Evolutionary conservation across 2,797 vertebrate species (phyloP).

Genomic region (Ciconia nigra): DNA sequence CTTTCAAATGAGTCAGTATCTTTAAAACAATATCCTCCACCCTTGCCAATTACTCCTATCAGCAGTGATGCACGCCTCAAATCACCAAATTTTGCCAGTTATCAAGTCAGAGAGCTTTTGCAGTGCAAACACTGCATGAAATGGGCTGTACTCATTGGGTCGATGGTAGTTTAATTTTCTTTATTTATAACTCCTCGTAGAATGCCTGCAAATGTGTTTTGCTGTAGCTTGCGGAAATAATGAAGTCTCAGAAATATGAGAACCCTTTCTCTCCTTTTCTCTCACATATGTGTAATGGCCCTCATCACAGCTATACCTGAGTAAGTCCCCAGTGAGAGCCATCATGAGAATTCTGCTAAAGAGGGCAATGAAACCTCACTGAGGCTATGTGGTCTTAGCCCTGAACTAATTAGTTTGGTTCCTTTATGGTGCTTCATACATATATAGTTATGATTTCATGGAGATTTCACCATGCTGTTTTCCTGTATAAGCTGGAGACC

Average conservation of each 20-base stretch:
- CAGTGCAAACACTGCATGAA: neutral
- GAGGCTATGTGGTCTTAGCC: neutral
- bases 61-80: constrained; percentile 13
- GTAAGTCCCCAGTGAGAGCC: neutral
- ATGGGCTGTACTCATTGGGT: neutral
- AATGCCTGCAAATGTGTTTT: neutral
- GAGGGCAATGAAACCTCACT: neutral
- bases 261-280: neutral
- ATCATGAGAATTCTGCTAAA: neutral
- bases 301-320: neutral
- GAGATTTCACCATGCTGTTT: neutral
- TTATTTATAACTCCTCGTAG: constrained; percentile 48
- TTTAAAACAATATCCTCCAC: constrained; percentile 25
- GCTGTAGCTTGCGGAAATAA: constrained; percentile 27
- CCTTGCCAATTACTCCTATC: constrained; percentile 29
- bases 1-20: constrained; percentile 5
- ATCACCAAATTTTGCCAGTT: constrained; percentile 45
- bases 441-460: neutral
- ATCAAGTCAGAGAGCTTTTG: neutral
- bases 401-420: neutral
- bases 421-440: neutral
- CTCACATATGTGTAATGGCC: neutral
- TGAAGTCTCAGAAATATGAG: constrained; percentile 23
- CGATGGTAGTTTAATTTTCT: constrained; percentile 51
- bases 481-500: neutral